Conservation (phyloP, 1,140 invertebrate genomes). For the Magallana angulata region DNA sequence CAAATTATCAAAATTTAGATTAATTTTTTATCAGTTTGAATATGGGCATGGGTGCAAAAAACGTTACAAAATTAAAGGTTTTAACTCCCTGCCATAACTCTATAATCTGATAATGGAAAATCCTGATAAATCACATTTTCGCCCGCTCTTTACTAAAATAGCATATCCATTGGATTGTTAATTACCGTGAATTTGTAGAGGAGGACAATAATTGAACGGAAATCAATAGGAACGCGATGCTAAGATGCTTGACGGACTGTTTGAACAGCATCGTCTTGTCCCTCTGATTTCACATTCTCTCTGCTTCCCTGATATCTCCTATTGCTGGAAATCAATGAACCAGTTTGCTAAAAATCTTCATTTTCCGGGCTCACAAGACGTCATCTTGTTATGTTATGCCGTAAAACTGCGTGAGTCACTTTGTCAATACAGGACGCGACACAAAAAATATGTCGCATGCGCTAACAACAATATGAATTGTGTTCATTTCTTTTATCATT, state of each 20-base stretch:
- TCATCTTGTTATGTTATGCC: neutral
- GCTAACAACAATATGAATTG: neutral
- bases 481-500: neutral
- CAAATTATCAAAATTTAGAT: too few species aligned
- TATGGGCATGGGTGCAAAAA: too few species aligned
- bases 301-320: neutral
- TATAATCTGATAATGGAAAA: neutral
- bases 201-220: conserved; percentile 22
- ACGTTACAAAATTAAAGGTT: neutral
- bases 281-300: neutral
- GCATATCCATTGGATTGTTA: conserved; percentile 9
- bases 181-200: conserved; percentile 30
- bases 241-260: conserved; percentile 19
- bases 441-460: too few species aligned
- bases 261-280: neutral
- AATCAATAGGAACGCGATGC: neutral
- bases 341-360: neutral
- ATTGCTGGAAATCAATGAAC: conserved; percentile 2
- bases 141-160: neutral
- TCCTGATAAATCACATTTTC: conserved; percentile 11
- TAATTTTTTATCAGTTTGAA: too few species aligned
- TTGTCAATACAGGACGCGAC: neutral
- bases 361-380: neutral
- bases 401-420: neutral
- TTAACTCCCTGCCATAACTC: neutral